Conservation (phyloP, 2,113 vertebrate species). For the Dasyprocta punctata region DNA sequence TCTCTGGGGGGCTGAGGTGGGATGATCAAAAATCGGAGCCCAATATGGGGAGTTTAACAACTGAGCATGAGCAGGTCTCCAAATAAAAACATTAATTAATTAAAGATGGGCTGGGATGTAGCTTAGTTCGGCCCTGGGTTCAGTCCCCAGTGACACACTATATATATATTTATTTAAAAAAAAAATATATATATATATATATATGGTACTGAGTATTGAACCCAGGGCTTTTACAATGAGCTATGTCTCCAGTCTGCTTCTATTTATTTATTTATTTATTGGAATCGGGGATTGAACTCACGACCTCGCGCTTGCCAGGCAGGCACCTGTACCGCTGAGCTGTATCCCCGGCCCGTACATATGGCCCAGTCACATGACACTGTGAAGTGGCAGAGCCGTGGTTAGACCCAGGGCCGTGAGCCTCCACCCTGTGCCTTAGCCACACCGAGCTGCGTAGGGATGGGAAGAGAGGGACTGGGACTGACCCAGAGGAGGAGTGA, state of each 20-base stretch:
- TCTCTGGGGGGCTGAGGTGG: neutral
- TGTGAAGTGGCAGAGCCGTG: neutral
- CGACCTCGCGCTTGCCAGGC: too few relatives aligned
- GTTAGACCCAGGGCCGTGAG: neutral
- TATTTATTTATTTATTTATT: too few relatives aligned
- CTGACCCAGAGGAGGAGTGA: neutral
- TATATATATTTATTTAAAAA: too few relatives aligned
- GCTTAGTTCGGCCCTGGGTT: neutral
- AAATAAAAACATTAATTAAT: neutral
- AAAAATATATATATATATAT: too few relatives aligned
- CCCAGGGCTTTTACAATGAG: too few relatives aligned
- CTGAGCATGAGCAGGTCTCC: neutral
- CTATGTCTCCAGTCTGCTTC: too few relatives aligned
- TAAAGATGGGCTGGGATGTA: neutral
- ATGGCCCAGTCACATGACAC: neutral
- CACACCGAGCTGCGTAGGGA: too few relatives aligned
- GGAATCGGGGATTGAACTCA: too few relatives aligned
- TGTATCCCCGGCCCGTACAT: too few relatives aligned
- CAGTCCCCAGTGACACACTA: neutral
- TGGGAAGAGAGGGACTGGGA: neutral
- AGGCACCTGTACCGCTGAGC: too few relatives aligned
- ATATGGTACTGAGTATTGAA: too few relatives aligned
- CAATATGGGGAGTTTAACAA: neutral
- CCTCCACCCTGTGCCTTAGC: neutral
- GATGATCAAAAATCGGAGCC: neutral